Base-by-base conservation (phyloP, 2,113 vertebrate species). In the Plestiodon gilberti region DNA sequence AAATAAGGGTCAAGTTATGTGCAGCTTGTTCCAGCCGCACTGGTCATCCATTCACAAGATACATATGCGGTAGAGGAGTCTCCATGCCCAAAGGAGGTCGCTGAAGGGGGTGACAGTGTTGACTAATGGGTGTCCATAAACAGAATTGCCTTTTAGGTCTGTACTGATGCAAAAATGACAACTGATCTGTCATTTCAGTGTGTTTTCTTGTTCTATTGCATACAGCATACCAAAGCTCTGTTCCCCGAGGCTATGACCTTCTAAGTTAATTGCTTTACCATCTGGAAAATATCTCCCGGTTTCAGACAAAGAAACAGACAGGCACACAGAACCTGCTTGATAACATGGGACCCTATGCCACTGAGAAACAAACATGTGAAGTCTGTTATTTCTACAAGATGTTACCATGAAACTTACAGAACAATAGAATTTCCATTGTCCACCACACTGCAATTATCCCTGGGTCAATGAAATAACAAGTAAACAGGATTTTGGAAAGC, bases 241-340 rank as follows among this genome's bases (percentile, higher is more conserved):
- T 79, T 62, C 82, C 84, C 65, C 48, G 70, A n/a, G 40, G 74
- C 43, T 84, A 52, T 79, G 81, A 87, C 14, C 64, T 85, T 87
- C 20, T 40, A 89, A 71, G 62, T 76, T 89, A 82, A 83, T 0
- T 0, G 70, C 57, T 91, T 59, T 83, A 83, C 92, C 64, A 74
- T 78, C 81, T 91, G n/a, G n/a, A 84, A 74, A 88, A 88, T 67
- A 87, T 85, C n/a, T 73, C 64, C 48, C 71, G 82, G n/a, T 67
- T 83, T 73, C 87, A 65, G 86, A 84, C 65, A 71, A 43, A 71
- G 35, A 71, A n/a, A 61, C n/a, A 69, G 23, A 79, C 77, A 40
- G 3, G 30, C 20, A 11, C n/a, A 52, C 48, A 22, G 55, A 78
- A 62, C 28, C 14, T 30, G 77, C 78, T 70, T 48, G 22, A 86